phyloP scores from a whole-genome alignment of 2,113 vertebrate species.

The Dromiciops gliroides region DNA sequence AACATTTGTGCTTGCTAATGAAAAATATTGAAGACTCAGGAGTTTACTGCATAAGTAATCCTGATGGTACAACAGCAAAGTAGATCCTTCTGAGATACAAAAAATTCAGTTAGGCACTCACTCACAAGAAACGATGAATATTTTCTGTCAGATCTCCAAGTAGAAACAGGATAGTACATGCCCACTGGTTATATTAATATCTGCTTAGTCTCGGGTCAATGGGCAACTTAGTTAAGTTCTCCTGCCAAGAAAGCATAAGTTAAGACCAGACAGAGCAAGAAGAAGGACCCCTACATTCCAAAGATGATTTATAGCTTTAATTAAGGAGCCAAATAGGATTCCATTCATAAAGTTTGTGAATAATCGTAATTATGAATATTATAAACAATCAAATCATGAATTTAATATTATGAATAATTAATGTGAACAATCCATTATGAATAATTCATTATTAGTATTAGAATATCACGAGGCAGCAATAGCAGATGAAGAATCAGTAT shows the following conservation, averaged over 20 bases:
- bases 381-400: no score
- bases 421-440: no score
- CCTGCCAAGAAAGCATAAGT: not conserved
- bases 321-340: not conserved
- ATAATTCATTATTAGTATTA: no score
- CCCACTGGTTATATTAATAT: not conserved
- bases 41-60: slow-evolving; percentile 4
- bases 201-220: not conserved
- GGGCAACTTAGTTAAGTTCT: not conserved
- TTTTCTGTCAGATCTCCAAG: not conserved
- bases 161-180: not conserved
- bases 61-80: not conserved
- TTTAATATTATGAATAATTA: no score
- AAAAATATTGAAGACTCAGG: not conserved
- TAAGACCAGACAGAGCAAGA: not conserved
- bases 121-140: not conserved
- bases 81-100: slow-evolving; percentile 16
- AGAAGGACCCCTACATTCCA: not conserved
- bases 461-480: not conserved
- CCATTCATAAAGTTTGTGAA: not conserved
- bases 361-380: not conserved
- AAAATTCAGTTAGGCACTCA: not conserved
- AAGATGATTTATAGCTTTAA: not conserved
- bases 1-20: not conserved
- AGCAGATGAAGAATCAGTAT: not conserved